These are phyloP conservation scores for Hemichromis elongatus DNA, from an alignment of 2,113 vertebrate genomes.

Conservation along the genomic window DNA sequence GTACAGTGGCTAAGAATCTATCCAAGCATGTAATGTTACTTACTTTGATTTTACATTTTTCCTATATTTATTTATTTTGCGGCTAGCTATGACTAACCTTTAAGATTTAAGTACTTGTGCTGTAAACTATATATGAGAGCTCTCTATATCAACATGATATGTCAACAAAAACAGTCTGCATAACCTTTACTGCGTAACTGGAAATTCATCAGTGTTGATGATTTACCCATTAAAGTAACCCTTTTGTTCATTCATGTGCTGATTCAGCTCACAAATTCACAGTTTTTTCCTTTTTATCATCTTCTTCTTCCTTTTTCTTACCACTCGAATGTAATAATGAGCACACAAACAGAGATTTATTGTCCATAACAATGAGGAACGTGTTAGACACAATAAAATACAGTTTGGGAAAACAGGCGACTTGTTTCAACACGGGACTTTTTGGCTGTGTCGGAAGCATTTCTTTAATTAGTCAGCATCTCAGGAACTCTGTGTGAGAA, in stretches of 20 bases:
- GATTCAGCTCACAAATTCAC: not conserved
- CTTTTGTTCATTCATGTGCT: not conserved
- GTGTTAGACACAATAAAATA: not conserved
- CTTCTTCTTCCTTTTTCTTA: not conserved
- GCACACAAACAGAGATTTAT: not conserved
- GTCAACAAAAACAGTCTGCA: not conserved
- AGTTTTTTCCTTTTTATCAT: not conserved
- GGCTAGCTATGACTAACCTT: not conserved
- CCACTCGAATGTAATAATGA: not conserved
- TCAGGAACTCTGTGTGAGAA: not conserved
- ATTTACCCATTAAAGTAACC: not conserved
- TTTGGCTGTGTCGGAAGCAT: not conserved
- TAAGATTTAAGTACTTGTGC: not conserved
- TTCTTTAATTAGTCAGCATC: not conserved
- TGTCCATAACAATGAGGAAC: not conserved
- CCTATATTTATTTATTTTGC: not conserved
- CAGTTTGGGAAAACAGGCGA: not conserved
- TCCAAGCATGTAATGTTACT: not conserved
- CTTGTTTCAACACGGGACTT: conserved; percentile 4
- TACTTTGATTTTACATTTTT: fast-evolving
- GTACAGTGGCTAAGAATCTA: not conserved
- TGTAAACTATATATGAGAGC: fast-evolving
- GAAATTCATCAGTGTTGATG: not conserved
- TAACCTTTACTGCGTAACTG: not conserved
- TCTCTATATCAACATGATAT: fast-evolving